Conservation (phyloP, 2,888 invertebrate species). For the Drosophila nr. perissopoda region DNA sequence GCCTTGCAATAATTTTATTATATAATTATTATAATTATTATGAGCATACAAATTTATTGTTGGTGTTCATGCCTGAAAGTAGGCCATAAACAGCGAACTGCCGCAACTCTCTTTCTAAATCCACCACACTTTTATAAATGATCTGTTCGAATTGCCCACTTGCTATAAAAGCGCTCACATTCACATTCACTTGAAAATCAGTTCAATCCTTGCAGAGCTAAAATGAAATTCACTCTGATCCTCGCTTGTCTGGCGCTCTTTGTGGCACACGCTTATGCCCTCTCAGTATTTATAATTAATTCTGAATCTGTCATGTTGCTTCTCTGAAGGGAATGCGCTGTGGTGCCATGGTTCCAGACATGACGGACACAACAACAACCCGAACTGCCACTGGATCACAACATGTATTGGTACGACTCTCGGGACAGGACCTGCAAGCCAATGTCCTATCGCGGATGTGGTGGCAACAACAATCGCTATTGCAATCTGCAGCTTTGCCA, state of each 20-base stretch:
- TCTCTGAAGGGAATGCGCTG: background rate
- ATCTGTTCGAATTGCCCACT: background rate
- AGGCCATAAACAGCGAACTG: too few relatives aligned
- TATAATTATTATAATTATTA: too few relatives aligned
- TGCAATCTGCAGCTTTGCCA: background rate
- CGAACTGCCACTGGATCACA: background rate
- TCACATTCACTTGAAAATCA: background rate
- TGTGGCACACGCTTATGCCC: background rate
- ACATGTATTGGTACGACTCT: slow-evolving; percentile 21
- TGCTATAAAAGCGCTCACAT: background rate
- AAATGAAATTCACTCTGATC: background rate
- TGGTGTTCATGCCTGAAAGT: too few relatives aligned
- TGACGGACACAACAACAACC: background rate
- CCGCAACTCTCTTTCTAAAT: too few relatives aligned
- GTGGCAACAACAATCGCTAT: background rate
- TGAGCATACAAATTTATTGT: too few relatives aligned
- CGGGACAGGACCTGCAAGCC: background rate
- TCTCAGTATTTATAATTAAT: background rate
- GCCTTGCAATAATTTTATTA: too few relatives aligned
- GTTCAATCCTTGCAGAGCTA: background rate
- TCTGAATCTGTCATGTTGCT: background rate
- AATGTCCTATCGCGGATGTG: background rate
- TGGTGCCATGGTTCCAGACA: background rate
- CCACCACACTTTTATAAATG: too few relatives aligned
- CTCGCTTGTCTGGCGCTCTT: background rate